Evolutionary conservation across 1,140 invertebrate species (phyloP), one percentile per base, ranked within the genome.

Genomic region (Drosophila eugracilis): DNA sequence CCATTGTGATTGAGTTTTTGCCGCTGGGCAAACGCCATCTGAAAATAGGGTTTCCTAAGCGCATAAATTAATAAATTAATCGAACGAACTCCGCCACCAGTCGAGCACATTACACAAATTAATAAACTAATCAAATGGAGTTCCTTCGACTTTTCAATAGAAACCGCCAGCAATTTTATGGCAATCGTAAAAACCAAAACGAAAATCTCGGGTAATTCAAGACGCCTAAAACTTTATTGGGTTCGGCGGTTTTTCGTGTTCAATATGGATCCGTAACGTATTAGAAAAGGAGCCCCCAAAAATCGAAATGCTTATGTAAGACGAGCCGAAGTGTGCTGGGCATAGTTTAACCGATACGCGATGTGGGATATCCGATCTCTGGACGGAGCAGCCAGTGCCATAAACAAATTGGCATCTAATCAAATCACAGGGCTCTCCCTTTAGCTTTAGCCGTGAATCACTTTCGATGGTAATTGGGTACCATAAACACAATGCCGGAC

Each of bases 1-100:
- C 49, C 30, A 54, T 47, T 84, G 75, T 78, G 57, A 62, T 74
- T 73, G 54, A 65, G 75, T 34, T 62, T 47, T 41, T 41, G 70
- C 71, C 48, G 71, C 59, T 74, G 71, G 57, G 34, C 58, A 12
- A 73, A 48, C 50, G 60, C 32, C 45, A 57, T 57, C 39, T 37
- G 37, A 53, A 42, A 30, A 42, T 21, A 41, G 36, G 14, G 54
- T 37, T 55, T 39, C 39, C 47, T 36, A 72, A 65, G 34, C 62
- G 62, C 76, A 69, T 80, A 63, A 77, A 80, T 75, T 30, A 77
- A 86, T 86, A 70, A 77, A 62, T 49, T 65, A 86, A 63, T 81
- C 36, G 22, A 49, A 50, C 4, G 15, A 37, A 53, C 54, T 32
- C 7, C 24, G 39, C 44, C 45, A 37, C 37, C 60, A 39, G 44